Evolutionary conservation across 2,888 invertebrate genomes (phyloP).

Genomic region (Imbricaverruca yamaguchii): DNA sequence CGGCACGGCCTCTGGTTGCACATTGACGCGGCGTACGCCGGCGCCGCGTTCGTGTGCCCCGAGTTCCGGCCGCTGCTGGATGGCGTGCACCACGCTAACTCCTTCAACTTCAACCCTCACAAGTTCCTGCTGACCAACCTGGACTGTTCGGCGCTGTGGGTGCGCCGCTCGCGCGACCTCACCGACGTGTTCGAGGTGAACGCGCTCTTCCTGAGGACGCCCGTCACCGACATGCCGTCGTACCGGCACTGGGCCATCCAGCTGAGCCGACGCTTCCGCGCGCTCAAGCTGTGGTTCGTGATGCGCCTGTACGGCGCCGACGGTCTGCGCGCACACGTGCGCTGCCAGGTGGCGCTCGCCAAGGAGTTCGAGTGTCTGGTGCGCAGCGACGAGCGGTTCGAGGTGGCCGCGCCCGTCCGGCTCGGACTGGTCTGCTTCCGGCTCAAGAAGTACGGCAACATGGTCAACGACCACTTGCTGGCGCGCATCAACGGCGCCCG

Average conservation of each 20-base stretch:
- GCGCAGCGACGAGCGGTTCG: slow-evolving; percentile 63
- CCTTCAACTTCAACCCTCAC: slow-evolving; percentile 88
- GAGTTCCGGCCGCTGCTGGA: slow-evolving; percentile 66
- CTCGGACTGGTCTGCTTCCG: slow-evolving; percentile 90
- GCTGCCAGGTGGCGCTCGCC: slow-evolving; percentile 65
- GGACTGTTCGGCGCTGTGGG: slow-evolving; percentile 92
- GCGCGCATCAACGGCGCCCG: slow-evolving; percentile 81
- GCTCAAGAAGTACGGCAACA: slow-evolving; percentile 63
- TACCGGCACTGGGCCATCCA: slow-evolving; percentile 92
- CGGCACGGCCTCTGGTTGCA: slow-evolving; percentile 77
- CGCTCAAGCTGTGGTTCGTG: slow-evolving; percentile 87
- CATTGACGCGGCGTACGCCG: slow-evolving; percentile 94
- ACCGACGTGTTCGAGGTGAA: slow-evolving; percentile 84
- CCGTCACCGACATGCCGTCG: neutral
- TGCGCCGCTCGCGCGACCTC: slow-evolving; percentile 54
- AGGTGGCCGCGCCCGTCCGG: slow-evolving; percentile 70
- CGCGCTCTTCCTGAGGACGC: slow-evolving; percentile 63
- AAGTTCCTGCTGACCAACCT: slow-evolving; percentile 93
- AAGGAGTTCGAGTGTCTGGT: slow-evolving; percentile 67
- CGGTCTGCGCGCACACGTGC: slow-evolving; percentile 66
- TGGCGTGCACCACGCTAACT: slow-evolving; percentile 72
- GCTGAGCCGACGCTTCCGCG: slow-evolving; percentile 79
- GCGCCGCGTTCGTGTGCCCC: slow-evolving; percentile 81
- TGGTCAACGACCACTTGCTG: slow-evolving; percentile 68
- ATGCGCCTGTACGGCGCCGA: slow-evolving; percentile 71